phyloP scores from a whole-genome alignment of 2,888 invertebrate species.

The Agrotis ipsilon region DNA sequence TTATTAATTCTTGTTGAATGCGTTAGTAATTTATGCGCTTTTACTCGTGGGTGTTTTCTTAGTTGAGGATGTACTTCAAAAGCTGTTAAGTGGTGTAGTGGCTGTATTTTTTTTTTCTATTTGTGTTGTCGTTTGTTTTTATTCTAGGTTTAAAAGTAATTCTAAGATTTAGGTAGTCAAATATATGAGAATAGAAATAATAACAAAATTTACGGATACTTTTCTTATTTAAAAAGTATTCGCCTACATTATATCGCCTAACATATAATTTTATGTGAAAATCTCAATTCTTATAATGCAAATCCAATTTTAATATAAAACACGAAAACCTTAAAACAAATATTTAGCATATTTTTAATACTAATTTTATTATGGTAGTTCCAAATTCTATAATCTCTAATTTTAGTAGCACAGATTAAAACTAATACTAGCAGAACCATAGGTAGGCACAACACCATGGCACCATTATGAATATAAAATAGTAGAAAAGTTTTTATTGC shows the following conservation, averaged over 20 bases:
- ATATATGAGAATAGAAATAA: too few relatives aligned
- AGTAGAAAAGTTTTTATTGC: constrained; percentile 49
- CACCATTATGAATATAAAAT: constrained; percentile 48
- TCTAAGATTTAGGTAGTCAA: too few relatives aligned
- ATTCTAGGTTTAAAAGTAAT: too few relatives aligned
- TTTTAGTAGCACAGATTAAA: constrained; percentile 44
- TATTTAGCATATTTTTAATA: constrained; percentile 13
- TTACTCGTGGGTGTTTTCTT: constrained; percentile 2
- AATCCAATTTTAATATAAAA: not conserved
- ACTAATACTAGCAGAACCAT: constrained; percentile 22
- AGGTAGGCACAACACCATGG: constrained; percentile 51
- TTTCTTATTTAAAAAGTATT: too few relatives aligned
- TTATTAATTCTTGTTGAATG: constrained; percentile 30
- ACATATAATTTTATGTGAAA: not conserved
- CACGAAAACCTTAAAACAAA: not conserved
- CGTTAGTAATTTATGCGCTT: constrained; percentile 23
- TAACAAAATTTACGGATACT: too few relatives aligned
- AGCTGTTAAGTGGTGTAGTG: too few relatives aligned
- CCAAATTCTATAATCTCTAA: constrained; percentile 13
- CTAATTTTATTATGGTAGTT: constrained; percentile 23
- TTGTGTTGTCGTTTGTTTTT: too few relatives aligned
- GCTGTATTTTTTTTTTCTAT: not conserved
- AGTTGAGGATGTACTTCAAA: constrained; percentile 8
- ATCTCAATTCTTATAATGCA: not conserved
- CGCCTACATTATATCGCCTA: too few relatives aligned